These are phyloP conservation scores for Strix occidentalis DNA, from an alignment of 2,797 vertebrate genomes.

Conservation along the genomic window DNA sequence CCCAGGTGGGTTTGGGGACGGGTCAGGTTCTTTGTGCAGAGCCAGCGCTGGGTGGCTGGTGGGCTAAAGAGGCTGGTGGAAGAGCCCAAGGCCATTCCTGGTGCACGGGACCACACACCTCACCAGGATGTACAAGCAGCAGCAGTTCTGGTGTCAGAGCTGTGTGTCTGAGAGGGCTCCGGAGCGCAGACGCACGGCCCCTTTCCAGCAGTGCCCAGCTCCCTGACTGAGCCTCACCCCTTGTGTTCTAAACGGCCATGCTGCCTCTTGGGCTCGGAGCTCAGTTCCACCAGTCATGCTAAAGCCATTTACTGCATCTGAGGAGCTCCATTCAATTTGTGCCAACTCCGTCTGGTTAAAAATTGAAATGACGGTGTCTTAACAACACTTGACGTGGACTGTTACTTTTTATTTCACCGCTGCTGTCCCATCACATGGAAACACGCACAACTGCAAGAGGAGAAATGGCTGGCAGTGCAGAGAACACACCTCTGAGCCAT, in stretches of 20 bases:
- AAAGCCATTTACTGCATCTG: neutral
- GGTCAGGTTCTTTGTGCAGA: neutral
- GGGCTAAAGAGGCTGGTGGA: neutral
- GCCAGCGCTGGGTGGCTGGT: neutral
- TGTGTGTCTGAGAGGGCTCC: neutral
- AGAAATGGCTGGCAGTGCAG: neutral
- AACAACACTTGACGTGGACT: conserved; percentile 7
- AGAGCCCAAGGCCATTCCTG: neutral
- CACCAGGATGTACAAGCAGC: neutral
- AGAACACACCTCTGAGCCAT: neutral
- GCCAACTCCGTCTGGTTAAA: conserved; percentile 21
- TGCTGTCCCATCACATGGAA: conserved; percentile 1
- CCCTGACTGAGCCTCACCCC: neutral
- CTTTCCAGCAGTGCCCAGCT: neutral
- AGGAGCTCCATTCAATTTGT: neutral
- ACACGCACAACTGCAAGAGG: neutral
- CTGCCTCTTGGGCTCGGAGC: neutral
- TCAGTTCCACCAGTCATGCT: neutral
- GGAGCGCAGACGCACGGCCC: neutral
- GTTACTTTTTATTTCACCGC: conserved; percentile 41
- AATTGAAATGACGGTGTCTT: conserved; percentile 9
- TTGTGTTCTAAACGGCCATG: neutral
- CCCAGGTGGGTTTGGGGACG: rapidly evolving
- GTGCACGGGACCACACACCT: neutral
- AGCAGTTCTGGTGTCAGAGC: neutral